These are phyloP conservation scores for Mustela lutreola DNA, from an alignment of 2,113 vertebrate genomes.

Conservation along the genomic window DNA sequence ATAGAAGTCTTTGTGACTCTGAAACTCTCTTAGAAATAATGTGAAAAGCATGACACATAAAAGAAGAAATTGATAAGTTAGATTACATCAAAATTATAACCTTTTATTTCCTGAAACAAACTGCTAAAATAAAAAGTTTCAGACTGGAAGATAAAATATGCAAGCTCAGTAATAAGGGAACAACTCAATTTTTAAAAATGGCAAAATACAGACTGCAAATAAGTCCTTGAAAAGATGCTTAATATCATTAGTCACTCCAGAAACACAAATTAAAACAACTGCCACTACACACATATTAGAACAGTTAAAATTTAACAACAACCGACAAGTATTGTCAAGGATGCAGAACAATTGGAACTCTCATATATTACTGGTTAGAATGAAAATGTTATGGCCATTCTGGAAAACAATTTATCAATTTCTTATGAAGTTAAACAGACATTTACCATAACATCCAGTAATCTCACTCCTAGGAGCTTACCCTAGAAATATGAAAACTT, in stretches of 20 bases:
- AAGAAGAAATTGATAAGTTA: neutral
- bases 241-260: neutral
- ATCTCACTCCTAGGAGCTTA: neutral
- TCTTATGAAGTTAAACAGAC: neutral
- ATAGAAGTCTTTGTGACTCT: neutral
- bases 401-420: conserved; percentile 14
- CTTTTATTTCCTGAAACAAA: neutral
- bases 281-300: neutral
- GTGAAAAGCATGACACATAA: conserved; percentile 12
- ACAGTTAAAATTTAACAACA: conserved; percentile 30
- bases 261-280: conserved; percentile 51
- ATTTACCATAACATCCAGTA: neutral
- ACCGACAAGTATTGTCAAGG: neutral
- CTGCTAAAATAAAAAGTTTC: conserved; percentile 9
- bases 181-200: neutral
- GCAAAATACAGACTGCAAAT: conserved; percentile 14
- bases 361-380: neutral
- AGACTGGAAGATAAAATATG: neutral
- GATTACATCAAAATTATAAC: neutral
- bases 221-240: conserved; percentile 47
- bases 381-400: neutral
- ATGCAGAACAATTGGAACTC: neutral
- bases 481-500: conserved; percentile 51
- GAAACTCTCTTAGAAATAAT: neutral
- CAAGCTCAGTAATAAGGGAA: conserved; percentile 49